Percentiles rank a stretch among this genome's conserved stretches.
These are phyloP conservation scores for Drosophila prostipennis DNA, from an alignment of 2,888 invertebrate species.

Conservation along the genomic window DNA sequence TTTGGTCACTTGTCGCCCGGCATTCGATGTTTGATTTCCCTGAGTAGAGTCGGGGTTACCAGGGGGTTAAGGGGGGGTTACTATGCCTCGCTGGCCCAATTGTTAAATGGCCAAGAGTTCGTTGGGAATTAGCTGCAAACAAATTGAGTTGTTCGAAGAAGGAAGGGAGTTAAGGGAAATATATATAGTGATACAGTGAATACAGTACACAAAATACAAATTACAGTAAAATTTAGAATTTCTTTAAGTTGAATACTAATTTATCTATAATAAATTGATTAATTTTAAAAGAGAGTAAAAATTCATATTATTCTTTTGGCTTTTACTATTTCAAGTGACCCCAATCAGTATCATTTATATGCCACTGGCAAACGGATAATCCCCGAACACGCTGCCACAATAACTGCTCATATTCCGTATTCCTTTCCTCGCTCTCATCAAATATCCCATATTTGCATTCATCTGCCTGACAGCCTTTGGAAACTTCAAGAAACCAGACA, in stretches of 20 bases:
- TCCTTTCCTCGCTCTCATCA: background rate
- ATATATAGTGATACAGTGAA: too few species aligned
- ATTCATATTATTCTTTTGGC: too few species aligned
- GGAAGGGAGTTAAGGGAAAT: background rate
- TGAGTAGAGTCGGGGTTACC: slow-evolving; percentile 1
- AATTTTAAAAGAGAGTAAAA: too few species aligned
- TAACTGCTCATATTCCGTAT: background rate
- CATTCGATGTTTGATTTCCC: slow-evolving; percentile 24
- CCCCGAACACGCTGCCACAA: background rate
- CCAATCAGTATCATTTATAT: background rate
- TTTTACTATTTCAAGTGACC: background rate
- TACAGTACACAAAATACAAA: too few species aligned
- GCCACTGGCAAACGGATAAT: background rate
- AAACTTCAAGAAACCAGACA: slow-evolving; percentile 14
- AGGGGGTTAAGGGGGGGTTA: background rate
- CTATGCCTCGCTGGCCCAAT: slow-evolving; percentile 26
- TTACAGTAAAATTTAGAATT: too few species aligned
- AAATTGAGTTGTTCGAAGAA: slow-evolving; percentile 39
- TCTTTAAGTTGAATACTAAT: too few species aligned
- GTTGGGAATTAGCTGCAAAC: slow-evolving; percentile 59
- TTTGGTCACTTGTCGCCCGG: slow-evolving; percentile 37
- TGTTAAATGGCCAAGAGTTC: slow-evolving; percentile 37
- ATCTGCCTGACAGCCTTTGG: background rate
- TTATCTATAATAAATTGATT: too few species aligned
- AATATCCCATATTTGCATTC: slow-evolving; percentile 1